Base-by-base conservation (phyloP, 2,113 vertebrate species). In the Regulus satrapa region DNA sequence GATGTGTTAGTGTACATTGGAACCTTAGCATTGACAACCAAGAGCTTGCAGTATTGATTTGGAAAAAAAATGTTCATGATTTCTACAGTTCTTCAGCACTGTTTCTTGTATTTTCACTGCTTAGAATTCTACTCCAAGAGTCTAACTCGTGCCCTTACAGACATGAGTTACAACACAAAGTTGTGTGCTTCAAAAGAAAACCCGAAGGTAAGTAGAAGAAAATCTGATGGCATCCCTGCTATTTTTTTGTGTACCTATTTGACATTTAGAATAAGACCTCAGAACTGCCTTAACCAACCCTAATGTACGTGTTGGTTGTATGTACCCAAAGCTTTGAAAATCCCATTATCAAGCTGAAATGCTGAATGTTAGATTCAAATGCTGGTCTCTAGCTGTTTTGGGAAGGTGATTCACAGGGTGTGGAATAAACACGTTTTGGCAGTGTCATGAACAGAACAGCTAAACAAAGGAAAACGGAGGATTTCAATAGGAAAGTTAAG, bases 181-280 rank as follows among this genome's bases (percentile, higher is more conserved):
- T 73, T 92, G 58, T 54, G 62, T 54, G 41, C 58, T 88, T 91
- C 83, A 49, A 58, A 91, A 86, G 80, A 91, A 95, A 88, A 90
- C 69, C 59, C 92, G 86, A 41, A 62, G 34, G 58, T 93, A 95
- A 58, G 82, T 14, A 67, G 63, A 77, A 74, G 40, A 18, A 93
- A 96, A 94, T 59, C 46, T 77, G 55, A 86, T 73, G 54, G 86
- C 74, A 63, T 83, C 86, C 72, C 75, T 86, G 59, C 75, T 80
- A 49, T 73, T 83, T 93, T 93, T 79, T 90, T 36, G 1, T 83
- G 55, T 76, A 82, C 58, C 71, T 80, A 31, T 92, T 69, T 88
- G 83, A 73, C 83, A 88, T 76, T 88, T 86, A 71, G 82, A 92
- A 38, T 69, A 66, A 94, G 85, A 94, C 63, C 72, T 95, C 82